phyloP scores from a whole-genome alignment of 2,888 invertebrate species.

The Melipona beecheii region DNA sequence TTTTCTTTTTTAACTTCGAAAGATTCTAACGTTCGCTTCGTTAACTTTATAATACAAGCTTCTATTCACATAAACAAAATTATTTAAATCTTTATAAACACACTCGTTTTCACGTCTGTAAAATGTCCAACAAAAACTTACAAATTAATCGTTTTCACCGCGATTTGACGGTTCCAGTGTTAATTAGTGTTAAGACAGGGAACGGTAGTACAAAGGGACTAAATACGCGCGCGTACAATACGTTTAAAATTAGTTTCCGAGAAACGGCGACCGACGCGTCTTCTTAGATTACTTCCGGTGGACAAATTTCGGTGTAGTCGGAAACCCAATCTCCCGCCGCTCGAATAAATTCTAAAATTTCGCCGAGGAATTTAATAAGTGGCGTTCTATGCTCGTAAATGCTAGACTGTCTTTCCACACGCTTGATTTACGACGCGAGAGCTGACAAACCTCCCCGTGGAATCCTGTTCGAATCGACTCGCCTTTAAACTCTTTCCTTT shows the following conservation, averaged over 20 bases:
- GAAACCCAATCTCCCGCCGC: constrained; percentile 52
- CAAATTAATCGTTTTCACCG: too few relatives aligned
- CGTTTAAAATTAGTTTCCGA: not conserved
- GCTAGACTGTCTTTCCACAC: constrained; percentile 15
- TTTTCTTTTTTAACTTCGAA: too few relatives aligned
- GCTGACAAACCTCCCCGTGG: not conserved
- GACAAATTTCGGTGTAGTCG: constrained; percentile 21
- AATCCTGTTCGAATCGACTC: not conserved
- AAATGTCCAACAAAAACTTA: too few relatives aligned
- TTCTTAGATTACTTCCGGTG: constrained; percentile 47
- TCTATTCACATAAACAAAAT: too few relatives aligned
- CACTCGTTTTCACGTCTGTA: too few relatives aligned
- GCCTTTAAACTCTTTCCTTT: not conserved
- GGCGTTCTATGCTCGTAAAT: constrained; percentile 24
- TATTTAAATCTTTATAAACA: too few relatives aligned
- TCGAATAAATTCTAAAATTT: constrained; percentile 63
- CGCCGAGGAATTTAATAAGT: constrained; percentile 35
- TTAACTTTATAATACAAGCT: too few relatives aligned
- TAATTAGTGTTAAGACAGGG: not conserved
- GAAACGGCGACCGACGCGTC: constrained; percentile 38
- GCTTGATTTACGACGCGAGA: not conserved
- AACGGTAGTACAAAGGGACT: not conserved
- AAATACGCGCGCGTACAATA: not conserved
- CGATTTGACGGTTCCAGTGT: not conserved
- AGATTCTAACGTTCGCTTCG: too few relatives aligned